Percentiles rank a stretch among this genome's conserved stretches.
Evolutionary conservation across 2,888 invertebrate genomes (phyloP).

Genomic region (Aphelenchoides bicaudatus): DNA sequence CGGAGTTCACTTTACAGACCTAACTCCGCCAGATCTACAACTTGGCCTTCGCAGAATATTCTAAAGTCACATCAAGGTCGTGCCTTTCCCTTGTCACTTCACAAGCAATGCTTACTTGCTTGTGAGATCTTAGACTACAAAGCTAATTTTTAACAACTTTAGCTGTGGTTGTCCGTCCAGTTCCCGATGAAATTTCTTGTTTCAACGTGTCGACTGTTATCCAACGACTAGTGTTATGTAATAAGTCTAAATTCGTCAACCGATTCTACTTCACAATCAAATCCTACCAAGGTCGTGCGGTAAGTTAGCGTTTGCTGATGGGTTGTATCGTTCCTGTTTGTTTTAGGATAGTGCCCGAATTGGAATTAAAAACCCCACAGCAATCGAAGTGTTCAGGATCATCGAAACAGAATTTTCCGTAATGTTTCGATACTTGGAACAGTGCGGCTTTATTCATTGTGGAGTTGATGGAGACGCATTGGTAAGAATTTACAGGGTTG

Average conservation of each 20-base stretch:
- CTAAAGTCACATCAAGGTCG: too few species aligned
- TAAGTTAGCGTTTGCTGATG: too few species aligned
- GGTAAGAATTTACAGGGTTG: background rate
- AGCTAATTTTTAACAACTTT: background rate
- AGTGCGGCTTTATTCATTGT: background rate
- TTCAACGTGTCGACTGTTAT: background rate
- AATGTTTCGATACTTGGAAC: conserved; percentile 3
- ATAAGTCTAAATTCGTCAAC: background rate
- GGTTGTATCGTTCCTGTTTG: too few species aligned
- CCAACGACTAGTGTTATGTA: background rate
- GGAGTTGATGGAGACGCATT: background rate
- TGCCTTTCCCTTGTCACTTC: too few species aligned
- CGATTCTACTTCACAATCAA: conserved; percentile 3
- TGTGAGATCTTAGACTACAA: too few species aligned
- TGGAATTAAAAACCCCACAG: conserved; percentile 1
- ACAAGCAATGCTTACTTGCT: background rate
- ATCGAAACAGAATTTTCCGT: conserved; percentile 2
- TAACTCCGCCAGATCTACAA: too few species aligned
- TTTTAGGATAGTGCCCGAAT: background rate
- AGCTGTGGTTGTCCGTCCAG: conserved; percentile 5
- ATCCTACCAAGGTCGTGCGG: background rate
- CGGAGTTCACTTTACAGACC: too few species aligned
- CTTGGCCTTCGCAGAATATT: too few species aligned
- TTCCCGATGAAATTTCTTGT: conserved; percentile 12
- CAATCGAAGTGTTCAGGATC: background rate